phyloP scores from a whole-genome alignment of 2,888 invertebrate genomes.

The Caenorhabditis sp. region DNA sequence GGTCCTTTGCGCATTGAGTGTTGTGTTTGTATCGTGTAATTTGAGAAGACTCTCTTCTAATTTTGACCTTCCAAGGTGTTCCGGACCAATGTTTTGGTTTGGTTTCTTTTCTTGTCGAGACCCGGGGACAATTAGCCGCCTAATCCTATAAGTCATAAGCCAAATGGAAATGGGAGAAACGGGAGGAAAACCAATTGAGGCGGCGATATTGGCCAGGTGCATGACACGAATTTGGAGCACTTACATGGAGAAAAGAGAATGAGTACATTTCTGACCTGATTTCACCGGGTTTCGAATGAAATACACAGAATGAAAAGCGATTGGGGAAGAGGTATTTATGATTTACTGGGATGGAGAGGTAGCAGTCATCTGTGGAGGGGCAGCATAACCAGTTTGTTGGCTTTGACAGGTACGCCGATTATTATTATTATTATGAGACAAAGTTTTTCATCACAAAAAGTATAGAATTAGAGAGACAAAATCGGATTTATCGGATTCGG shows the following conservation, averaged over 20 bases:
- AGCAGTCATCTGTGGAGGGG: neutral
- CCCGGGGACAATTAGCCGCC: slow-evolving; percentile 1
- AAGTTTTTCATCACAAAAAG: neutral
- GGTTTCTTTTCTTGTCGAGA: neutral
- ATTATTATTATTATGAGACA: neutral
- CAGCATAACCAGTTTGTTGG: neutral
- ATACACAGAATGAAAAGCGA: neutral
- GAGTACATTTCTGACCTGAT: neutral
- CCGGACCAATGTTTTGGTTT: slow-evolving; percentile 2
- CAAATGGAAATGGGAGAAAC: too few species aligned
- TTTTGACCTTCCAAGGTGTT: slow-evolving; percentile 8
- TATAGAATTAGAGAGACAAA: neutral
- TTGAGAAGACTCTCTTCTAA: slow-evolving; percentile 30
- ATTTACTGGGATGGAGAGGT: too few species aligned
- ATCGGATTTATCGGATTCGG: neutral
- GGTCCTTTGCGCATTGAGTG: neutral
- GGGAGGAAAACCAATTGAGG: slow-evolving; percentile 19
- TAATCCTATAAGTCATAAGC: slow-evolving; percentile 46
- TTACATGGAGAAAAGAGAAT: neutral
- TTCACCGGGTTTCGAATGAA: neutral
- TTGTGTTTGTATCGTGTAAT: too few species aligned
- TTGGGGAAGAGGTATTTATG: neutral
- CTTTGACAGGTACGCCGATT: neutral
- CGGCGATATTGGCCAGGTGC: slow-evolving; percentile 26
- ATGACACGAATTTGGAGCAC: slow-evolving; percentile 13